Percentiles rank a stretch among this genome's conserved stretches.
phyloP scores from a whole-genome alignment of 1,140 invertebrate species.

The Holotrichia oblita region DNA sequence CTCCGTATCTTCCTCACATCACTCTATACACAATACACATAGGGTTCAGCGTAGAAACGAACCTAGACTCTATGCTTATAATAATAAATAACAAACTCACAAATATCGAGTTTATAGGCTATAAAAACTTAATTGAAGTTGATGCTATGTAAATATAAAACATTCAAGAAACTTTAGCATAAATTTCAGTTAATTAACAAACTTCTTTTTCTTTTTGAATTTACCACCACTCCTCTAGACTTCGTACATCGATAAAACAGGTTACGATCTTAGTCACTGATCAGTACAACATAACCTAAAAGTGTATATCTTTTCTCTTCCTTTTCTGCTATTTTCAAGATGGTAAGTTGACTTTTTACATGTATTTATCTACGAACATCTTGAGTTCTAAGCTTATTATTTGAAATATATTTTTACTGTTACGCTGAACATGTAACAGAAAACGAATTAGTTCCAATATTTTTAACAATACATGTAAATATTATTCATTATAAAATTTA shows the following conservation, averaged over 20 bases:
- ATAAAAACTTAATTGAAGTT: not conserved
- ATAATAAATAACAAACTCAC: not conserved
- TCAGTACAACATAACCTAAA: not conserved
- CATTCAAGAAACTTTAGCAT: not conserved
- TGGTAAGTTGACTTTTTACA: conserved; percentile 19
- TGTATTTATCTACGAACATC: conserved; percentile 4
- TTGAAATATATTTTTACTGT: not conserved
- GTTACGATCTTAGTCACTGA: not conserved
- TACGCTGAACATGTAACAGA: not conserved
- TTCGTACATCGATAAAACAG: not conserved
- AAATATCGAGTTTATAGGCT: not conserved
- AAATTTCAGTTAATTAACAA: not conserved
- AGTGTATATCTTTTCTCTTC: not conserved
- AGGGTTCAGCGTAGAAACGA: conserved; percentile 35
- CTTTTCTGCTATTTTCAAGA: conserved; percentile 8
- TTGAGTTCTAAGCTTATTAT: not conserved
- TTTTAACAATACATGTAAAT: not conserved
- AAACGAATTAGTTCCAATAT: not conserved
- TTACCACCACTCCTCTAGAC: not conserved
- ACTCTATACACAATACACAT: conserved; percentile 7
- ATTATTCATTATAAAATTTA: not conserved
- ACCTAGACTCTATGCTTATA: conserved; percentile 18
- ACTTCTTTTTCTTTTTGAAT: not conserved
- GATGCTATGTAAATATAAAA: not conserved
- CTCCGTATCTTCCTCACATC: conserved; percentile 8